Conservation (phyloP, 2,797 vertebrate species). For the Perdix hodgsoniae region DNA sequence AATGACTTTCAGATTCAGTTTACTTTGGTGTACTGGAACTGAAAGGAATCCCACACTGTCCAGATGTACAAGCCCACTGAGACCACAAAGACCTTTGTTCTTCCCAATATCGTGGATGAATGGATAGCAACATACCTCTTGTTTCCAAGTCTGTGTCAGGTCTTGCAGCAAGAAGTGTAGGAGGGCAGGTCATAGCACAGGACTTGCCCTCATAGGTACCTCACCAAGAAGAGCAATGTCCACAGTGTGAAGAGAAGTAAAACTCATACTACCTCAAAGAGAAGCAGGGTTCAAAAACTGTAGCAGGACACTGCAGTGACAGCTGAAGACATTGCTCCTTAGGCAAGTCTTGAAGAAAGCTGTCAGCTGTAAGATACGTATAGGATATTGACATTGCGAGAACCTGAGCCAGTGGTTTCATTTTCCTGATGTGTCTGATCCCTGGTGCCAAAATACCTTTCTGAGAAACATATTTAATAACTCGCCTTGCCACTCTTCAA, state of each 20-base stretch:
- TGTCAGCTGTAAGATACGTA: fast-evolving
- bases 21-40: background rate
- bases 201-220: background rate
- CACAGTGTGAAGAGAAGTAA: background rate
- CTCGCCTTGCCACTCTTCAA: background rate
- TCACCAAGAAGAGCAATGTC: background rate
- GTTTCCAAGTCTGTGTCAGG: background rate
- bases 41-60: background rate
- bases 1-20: background rate
- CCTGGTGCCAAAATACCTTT: background rate
- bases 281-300: background rate
- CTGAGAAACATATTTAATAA: background rate
- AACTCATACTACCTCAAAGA: background rate
- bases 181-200: background rate
- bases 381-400: background rate
- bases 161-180: background rate
- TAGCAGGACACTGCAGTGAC: fast-evolving
- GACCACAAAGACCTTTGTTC: background rate
- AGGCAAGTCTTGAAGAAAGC: background rate
- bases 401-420: background rate
- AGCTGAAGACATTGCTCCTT: background rate
- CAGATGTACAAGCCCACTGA: background rate
- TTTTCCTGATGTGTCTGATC: background rate
- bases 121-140: background rate
- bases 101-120: background rate